Base-by-base conservation (phyloP, 2,113 vertebrate species). In the Hippocampus guttulatus region DNA sequence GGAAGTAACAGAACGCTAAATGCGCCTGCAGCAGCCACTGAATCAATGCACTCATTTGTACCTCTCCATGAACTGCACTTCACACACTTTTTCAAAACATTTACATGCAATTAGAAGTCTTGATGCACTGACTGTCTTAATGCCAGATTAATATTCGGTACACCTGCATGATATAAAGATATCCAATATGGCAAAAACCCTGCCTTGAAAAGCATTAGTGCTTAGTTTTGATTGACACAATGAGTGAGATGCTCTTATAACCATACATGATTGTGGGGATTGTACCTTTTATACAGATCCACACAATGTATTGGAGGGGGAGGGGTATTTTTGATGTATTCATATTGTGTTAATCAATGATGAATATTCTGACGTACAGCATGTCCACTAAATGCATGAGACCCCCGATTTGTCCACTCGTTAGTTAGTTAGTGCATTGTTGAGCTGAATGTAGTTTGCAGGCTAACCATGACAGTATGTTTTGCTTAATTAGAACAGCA, bases 11-110 rank as follows among this genome's bases (percentile, higher is more conserved):
- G 47, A 71, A 64, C 70, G 55, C 66, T 61, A 75, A 38, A 55
- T 47, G 72, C 64, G 69, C 67, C 74, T 64, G 66, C 52, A 81
- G 79, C 54, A 70, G 61, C 60, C 11, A 38, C 14, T 73, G 55
- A 79, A 73, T 16, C 23, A 5, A 71, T 70, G 69, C 52, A 74
- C 41, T 80, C 64, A 27, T 79, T 82, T 8, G 6, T 65, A 23
- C n/a, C 41, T 45, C 41, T 23, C 40, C n/a, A 15, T 45, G 40
- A 65, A 65, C 64, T 27, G 23, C 43, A 47, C 23, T 65, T 65
- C 41, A 10, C 64, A 47, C 16, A 41, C 72, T 55, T 64, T 43
- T 64, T 9, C 23, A 2, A 27, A 27, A 47, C 54, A 30, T 64
- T 49, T 62, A 25, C 23, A 51, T 20, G 14, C 18, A 45, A 30